Evolutionary conservation across 2,888 invertebrate species (phyloP).

Genomic region (Perithous albicinctus): DNA sequence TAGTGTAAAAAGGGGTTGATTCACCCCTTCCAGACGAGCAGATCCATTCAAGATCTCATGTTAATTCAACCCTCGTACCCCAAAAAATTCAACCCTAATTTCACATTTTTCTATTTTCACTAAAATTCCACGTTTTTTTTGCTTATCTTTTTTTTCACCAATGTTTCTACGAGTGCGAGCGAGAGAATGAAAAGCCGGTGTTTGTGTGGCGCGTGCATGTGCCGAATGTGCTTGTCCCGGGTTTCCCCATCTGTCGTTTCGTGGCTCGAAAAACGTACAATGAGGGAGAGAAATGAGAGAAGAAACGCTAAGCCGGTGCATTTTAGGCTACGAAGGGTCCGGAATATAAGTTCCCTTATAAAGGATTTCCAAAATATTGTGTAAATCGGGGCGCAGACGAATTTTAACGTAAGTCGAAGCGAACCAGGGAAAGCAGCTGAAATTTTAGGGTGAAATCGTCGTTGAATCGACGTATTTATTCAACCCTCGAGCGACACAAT

Average conservation of each 20-base stretch:
- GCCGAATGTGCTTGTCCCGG: slow-evolving; percentile 34
- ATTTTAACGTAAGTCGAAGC: slow-evolving; percentile 62
- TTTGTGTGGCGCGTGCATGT: slow-evolving; percentile 44
- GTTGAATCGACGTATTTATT: slow-evolving; percentile 73
- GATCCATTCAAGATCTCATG: slow-evolving; percentile 67
- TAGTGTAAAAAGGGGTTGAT: slow-evolving; percentile 53
- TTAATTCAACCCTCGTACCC: slow-evolving; percentile 70
- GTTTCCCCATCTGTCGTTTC: slow-evolving; percentile 62
- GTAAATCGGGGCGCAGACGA: slow-evolving; percentile 80
- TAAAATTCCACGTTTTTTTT: slow-evolving; percentile 72
- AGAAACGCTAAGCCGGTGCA: slow-evolving; percentile 74
- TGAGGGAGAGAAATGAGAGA: slow-evolving; percentile 57
- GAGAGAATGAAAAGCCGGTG: slow-evolving; percentile 37
- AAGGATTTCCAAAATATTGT: slow-evolving; percentile 85
- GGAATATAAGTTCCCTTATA: slow-evolving; percentile 76
- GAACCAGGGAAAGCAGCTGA: slow-evolving; percentile 78
- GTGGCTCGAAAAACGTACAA: slow-evolving; percentile 53
- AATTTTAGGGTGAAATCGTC: slow-evolving; percentile 82
- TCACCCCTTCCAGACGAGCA: slow-evolving; percentile 68
- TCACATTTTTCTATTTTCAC: slow-evolving; percentile 76
- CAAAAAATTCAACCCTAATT: slow-evolving; percentile 79
- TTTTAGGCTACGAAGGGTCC: slow-evolving; percentile 61
- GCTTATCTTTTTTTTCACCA: slow-evolving; percentile 29
- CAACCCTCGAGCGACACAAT: slow-evolving; percentile 53
- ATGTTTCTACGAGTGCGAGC: slow-evolving; percentile 32